Evolutionary conservation across 2,113 vertebrate genomes (phyloP).

Genomic region (Callospermophilus lateralis): DNA sequence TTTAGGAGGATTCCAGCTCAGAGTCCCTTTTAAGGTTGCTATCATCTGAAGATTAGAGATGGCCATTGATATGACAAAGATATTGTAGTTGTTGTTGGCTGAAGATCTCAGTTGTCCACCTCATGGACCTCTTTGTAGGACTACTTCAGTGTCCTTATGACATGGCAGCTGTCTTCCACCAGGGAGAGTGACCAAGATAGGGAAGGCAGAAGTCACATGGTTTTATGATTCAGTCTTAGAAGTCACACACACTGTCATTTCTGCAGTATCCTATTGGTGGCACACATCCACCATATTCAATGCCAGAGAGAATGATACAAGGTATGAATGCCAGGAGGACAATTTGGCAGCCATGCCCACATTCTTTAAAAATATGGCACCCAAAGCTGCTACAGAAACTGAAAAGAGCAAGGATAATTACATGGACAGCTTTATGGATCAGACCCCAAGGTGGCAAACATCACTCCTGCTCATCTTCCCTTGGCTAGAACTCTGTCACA

Average conservation of each 20-base stretch:
- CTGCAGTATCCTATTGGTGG: neutral
- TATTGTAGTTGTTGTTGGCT: neutral
- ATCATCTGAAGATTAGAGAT: neutral
- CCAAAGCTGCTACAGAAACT: neutral
- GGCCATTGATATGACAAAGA: no score
- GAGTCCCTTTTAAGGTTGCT: neutral
- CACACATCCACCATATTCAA: neutral
- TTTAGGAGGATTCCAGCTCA: neutral
- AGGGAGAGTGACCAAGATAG: neutral
- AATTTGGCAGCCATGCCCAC: neutral
- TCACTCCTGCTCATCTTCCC: neutral
- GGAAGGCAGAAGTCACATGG: neutral
- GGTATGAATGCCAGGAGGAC: neutral
- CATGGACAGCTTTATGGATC: neutral
- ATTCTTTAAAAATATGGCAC: neutral
- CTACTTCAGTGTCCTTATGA: neutral
- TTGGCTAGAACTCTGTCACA: neutral
- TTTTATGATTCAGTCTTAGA: neutral
- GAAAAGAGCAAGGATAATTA: neutral
- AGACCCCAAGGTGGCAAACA: neutral
- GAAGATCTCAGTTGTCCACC: neutral
- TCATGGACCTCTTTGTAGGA: neutral
- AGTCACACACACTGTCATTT: neutral
- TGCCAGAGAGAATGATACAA: neutral
- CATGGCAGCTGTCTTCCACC: no score